phyloP scores from a whole-genome alignment of 2,113 vertebrate species.

The Conger conger region DNA sequence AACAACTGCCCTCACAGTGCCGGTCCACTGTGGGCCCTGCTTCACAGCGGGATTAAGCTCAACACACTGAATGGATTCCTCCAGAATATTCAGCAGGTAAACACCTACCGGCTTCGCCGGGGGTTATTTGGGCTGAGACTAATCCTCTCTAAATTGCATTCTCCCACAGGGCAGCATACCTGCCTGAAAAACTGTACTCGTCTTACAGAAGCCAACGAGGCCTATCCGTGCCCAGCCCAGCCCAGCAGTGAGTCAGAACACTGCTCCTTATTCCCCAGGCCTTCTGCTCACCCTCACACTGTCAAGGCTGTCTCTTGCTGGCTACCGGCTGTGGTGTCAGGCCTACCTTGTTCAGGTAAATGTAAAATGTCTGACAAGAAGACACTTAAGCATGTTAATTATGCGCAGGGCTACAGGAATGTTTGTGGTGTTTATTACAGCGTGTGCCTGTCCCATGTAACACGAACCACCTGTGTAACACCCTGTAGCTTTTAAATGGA shows the following conservation, averaged over 20 bases:
- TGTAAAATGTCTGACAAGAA: not conserved
- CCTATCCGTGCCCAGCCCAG: no score
- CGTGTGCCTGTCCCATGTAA: no score
- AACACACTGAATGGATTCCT: conserved; percentile 3
- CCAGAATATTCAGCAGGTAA: conserved; percentile 11
- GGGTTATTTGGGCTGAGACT: conserved; percentile 18
- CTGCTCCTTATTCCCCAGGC: not conserved
- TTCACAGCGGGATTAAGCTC: not conserved
- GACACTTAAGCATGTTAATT: not conserved
- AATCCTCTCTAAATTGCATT: conserved; percentile 33
- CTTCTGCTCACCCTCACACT: not conserved
- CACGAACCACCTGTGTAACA: no score
- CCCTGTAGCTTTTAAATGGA: no score
- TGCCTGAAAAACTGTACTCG: not conserved
- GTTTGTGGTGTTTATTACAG: no score
- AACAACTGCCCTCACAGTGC: not conserved
- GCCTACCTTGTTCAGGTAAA: not conserved
- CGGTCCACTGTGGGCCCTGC: not conserved
- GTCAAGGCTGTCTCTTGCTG: not conserved
- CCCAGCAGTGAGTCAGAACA: conserved; percentile 11
- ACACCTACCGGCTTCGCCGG: not conserved
- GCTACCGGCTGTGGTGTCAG: not conserved
- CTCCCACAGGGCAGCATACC: conserved; percentile 14
- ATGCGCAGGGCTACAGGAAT: not conserved
- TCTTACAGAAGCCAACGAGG: conserved; percentile 15